Percentiles rank a stretch among this genome's conserved stretches.
phyloP scores from a whole-genome alignment of 2,797 vertebrate genomes.

The Meda fulgida region DNA sequence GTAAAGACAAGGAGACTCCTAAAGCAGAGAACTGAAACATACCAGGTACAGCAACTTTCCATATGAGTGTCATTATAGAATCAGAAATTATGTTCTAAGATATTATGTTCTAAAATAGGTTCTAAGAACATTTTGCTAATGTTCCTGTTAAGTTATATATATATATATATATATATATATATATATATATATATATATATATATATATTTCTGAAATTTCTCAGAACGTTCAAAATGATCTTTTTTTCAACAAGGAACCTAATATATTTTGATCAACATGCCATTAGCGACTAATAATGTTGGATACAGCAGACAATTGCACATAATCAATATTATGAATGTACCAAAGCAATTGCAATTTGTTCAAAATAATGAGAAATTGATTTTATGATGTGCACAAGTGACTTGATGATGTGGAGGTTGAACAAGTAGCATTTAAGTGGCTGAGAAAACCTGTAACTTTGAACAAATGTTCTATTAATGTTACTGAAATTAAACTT shows the following conservation, averaged over 20 bases:
- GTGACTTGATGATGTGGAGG: background rate
- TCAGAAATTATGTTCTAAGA: background rate
- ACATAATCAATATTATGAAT: no score
- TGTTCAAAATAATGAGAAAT: background rate
- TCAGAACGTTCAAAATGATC: no score
- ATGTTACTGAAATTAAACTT: background rate
- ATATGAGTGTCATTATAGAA: background rate
- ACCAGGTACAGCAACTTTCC: conserved; percentile 34
- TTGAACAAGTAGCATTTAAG: background rate
- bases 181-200: no score
- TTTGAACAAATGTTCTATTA: background rate
- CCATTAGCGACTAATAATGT: no score
- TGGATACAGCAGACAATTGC: no score
- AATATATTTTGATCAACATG: no score
- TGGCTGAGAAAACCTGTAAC: background rate
- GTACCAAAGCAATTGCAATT: background rate
- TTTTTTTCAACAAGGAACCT: background rate
- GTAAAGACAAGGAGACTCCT: conserved; percentile 72
- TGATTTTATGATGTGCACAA: background rate
- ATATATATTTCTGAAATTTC: background rate
- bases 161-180: no score
- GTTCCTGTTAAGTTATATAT: no score
- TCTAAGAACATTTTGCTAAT: background rate
- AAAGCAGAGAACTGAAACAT: conserved; percentile 58
- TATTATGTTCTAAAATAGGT: background rate